Evolutionary conservation across 2,113 vertebrate species (phyloP).

Genomic region (Motacilla tschutschensis): DNA sequence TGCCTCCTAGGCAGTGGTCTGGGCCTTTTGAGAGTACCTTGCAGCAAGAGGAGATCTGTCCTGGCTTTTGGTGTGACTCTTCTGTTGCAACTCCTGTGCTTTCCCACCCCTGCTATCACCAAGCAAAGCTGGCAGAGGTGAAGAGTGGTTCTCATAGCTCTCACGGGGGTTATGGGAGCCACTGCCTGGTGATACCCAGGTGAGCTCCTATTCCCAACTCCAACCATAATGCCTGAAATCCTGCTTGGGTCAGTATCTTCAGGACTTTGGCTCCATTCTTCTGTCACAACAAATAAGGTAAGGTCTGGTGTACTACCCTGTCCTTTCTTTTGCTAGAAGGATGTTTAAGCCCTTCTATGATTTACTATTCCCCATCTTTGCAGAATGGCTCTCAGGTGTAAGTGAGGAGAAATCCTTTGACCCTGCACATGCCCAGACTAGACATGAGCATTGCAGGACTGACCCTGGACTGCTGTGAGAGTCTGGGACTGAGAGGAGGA

Average conservation of each 20-base stretch:
- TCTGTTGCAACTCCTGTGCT: not conserved
- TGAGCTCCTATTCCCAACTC: not conserved
- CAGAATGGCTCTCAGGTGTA: not conserved
- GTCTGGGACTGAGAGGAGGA: not conserved
- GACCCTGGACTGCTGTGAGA: not conserved
- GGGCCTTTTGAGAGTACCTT: not conserved
- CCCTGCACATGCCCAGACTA: not conserved
- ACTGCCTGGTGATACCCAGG: not conserved
- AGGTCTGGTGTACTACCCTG: not conserved
- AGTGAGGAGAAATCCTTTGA: not conserved
- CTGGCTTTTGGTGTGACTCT: not conserved
- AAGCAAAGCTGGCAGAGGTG: not conserved
- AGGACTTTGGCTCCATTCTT: not conserved
- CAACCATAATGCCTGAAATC: rapidly evolving
- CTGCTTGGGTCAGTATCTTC: not conserved
- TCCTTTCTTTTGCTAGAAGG: not conserved
- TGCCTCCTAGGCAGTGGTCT: not conserved
- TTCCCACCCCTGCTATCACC: not conserved
- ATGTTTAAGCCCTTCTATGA: not conserved
- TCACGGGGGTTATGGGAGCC: not conserved
- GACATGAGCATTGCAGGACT: not conserved
- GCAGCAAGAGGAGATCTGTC: not conserved
- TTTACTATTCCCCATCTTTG: not conserved
- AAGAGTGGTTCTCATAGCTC: not conserved
- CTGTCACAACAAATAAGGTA: not conserved